Percentiles rank a stretch among this genome's conserved stretches.
These are phyloP conservation scores for Bombus cullumanus DNA, from an alignment of 1,140 invertebrate genomes.

Conservation along the genomic window DNA sequence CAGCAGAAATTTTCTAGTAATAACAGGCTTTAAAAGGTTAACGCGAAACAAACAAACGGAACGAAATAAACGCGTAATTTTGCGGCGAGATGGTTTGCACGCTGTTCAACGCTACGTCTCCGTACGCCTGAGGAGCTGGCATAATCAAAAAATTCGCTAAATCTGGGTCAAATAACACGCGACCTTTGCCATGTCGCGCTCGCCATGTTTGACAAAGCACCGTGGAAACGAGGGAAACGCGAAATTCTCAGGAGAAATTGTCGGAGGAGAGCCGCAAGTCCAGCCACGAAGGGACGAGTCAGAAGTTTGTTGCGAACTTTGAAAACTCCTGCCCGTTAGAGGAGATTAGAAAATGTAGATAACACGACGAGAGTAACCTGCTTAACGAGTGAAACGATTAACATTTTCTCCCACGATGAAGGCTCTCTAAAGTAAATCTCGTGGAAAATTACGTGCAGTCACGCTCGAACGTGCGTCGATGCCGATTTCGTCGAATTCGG, in stretches of 20 bases:
- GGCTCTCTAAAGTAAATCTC: slow-evolving; percentile 40
- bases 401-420: slow-evolving; percentile 3
- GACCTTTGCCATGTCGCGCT: neutral
- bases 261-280: neutral
- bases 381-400: slow-evolving; percentile 6
- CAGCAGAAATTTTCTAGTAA: too few species aligned
- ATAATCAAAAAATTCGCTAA: slow-evolving; percentile 13
- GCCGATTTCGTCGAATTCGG: slow-evolving; percentile 52
- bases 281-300: too few species aligned
- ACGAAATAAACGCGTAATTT: too few species aligned
- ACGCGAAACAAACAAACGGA: neutral
- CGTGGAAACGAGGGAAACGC: neutral
- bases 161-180: slow-evolving; percentile 32
- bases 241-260: neutral
- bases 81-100: too few species aligned
- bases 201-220: neutral
- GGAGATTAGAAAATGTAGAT: neutral
- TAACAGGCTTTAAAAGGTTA: neutral
- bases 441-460: slow-evolving; percentile 25
- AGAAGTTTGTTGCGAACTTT: too few species aligned
- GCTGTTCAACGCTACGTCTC: neutral
- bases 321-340: neutral
- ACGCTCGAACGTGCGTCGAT: slow-evolving; percentile 27
- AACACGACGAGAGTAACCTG: neutral
- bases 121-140: too few species aligned